Base-by-base conservation (phyloP, 2,888 invertebrate species). In the Caenorhabditis sulstoni region DNA sequence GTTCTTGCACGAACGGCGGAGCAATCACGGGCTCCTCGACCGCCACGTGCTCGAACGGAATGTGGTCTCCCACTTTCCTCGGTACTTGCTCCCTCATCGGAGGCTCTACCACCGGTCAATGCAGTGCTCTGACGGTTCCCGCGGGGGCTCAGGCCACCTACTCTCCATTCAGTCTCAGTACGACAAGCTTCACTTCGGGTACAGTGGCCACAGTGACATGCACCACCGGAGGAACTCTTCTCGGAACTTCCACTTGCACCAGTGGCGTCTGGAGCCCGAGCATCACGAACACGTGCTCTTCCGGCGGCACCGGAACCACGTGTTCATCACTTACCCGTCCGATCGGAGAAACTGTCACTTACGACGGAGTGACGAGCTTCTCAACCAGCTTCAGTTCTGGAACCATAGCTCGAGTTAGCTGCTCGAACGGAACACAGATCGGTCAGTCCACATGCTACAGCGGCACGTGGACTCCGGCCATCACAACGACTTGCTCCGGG, bases 1-100 rank as follows among this genome's bases (percentile, higher is more conserved):
- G 85, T 9, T 58, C 73, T 23, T 87, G 87, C 65, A 81, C 79
- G 11, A 62, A 71, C 41, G 85, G 85, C n/a, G 80, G 59, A 44
- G 29, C 65, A 9, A 49, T 76, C 8, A 45, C 39, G 9, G 84
- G 84, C 20, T 20, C 78, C 3, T 44, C 73, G 0, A 79, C 79
- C 0, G 57, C 81, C n/a, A 80, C 81, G 2, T 84, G 84, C 35
- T 61, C 62, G 12, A 79, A 68, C 50, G 81, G 82, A 65, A 62
- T 78, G 70, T 84, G 84, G 84, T 45, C 62, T 1, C 81, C 84
- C 0, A 45, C 67, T 0, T 62, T 82, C 44, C 41, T 78, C 14
- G 78, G 78, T 20, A 66, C 66, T 9, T 78, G 78, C 39, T 73
- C 78, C 9, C 18, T 78, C 4, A 44, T 66, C 44, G 62, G 67